Evolutionary conservation across 2,888 invertebrate species (phyloP), one percentile per base, ranked within the genome.

Genomic region (Ophion ellenae): DNA sequence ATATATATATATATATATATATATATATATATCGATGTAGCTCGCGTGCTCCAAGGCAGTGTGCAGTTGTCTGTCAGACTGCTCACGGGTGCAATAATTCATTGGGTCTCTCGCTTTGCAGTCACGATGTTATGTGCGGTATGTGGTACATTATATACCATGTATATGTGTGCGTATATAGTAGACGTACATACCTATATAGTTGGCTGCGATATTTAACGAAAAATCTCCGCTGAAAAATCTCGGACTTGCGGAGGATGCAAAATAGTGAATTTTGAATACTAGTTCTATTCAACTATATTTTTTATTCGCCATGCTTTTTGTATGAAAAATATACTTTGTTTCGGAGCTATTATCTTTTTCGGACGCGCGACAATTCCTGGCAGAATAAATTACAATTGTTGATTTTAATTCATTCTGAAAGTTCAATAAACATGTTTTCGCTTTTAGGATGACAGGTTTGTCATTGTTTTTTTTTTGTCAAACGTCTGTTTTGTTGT

Each of bases 11-110:
- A 74, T 74, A 63, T 64, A 57, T 32, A 64, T 53, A 28, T 78
- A 36, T 67, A 67, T 74, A 24, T 47, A 20, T 63, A 47, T 69
- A 36, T 77, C 14, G 14, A 40, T 53, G 61, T 57, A 79, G 17
- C 53, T 64, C 66, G 66, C 74, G 81, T 74, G 73, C 59, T 74
- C 59, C 70, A 71, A 47, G 24, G 47, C 71, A 64, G 63, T 80
- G 66, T 76, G 85, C 82, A 79, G 82, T 83, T 73, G 82, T 80
- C 85, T 80, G 74, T 74, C 74, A 69, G 63, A 71, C 76, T 61
- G 76, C 76, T 67, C 73, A 80, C 82, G 73, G 73, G 76, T 64
- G 79, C 82, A 85, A 85, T 85, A 83, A 85, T 85, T 85, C 85
- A 85, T 85, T 83, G 75, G 63, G 76, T 59, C 70, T 81, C 74